Conservation (phyloP, 2,797 vertebrate genomes). For the Onychomys torridus region DNA sequence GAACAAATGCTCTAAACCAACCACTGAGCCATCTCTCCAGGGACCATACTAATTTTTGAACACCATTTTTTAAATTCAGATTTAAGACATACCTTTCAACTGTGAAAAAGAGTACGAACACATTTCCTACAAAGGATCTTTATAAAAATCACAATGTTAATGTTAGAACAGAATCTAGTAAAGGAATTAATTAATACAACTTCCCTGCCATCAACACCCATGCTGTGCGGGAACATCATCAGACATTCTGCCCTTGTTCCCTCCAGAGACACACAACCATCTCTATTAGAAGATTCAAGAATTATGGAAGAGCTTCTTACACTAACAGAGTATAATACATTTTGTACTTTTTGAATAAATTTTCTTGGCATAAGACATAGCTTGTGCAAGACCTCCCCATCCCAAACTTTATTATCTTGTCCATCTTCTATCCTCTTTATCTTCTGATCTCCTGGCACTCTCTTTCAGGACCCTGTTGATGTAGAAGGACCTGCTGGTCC, state of each 20-base stretch:
- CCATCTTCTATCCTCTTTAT: neutral
- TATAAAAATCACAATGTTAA: neutral
- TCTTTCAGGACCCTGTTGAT: neutral
- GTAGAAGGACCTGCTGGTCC: neutral
- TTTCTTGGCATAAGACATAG: neutral
- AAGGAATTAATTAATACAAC: neutral
- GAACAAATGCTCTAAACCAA: neutral
- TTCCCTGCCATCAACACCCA: neutral
- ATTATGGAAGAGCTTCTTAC: neutral
- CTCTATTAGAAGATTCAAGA: neutral
- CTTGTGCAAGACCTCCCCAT: neutral
- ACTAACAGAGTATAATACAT: neutral
- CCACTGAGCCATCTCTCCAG: neutral
- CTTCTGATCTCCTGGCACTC: neutral
- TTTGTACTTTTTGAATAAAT: neutral
- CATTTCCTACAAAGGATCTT: neutral
- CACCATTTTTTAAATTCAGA: neutral
- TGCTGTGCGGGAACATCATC: neutral
- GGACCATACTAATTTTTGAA: neutral
- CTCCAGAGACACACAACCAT: neutral
- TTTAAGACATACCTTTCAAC: slow-evolving; percentile 19
- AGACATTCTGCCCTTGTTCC: neutral
- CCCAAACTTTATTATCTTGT: neutral
- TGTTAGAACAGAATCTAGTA: neutral
- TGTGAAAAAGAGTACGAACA: neutral